Evolutionary conservation across 2,113 vertebrate species (phyloP).

Genomic region (Gavia stellata): DNA sequence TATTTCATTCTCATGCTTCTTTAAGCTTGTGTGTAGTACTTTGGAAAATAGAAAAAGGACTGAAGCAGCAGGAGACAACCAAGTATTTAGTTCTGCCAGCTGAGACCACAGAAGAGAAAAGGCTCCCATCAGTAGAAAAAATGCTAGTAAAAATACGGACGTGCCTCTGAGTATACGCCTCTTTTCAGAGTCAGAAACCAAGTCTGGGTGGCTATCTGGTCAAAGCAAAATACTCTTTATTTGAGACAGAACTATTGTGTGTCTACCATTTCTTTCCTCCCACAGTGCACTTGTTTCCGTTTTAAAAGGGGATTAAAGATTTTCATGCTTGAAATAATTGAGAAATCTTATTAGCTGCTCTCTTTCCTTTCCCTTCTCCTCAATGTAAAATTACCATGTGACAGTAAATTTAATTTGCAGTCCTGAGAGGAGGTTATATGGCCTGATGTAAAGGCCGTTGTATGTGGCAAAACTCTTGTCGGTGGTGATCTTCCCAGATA

Average conservation of each 20-base stretch:
- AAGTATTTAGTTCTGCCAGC: slow-evolving; percentile 1
- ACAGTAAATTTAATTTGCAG: neutral
- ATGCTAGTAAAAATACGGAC: neutral
- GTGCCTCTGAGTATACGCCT: neutral
- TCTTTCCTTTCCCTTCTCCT: neutral
- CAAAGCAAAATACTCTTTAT: neutral
- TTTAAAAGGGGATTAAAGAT: neutral
- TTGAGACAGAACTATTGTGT: neutral
- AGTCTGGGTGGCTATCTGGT: neutral
- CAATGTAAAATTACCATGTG: neutral
- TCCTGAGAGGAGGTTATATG: neutral
- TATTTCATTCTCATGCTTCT: neutral
- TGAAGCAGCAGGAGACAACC: neutral
- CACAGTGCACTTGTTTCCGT: neutral
- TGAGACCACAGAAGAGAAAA: neutral
- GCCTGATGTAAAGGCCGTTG: neutral
- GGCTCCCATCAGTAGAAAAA: neutral
- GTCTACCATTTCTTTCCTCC: neutral
- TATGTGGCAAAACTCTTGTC: neutral
- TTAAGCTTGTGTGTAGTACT: slow-evolving; percentile 8
- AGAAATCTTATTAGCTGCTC: neutral
- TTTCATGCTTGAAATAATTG: slow-evolving; percentile 1
- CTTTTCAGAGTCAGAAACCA: neutral
- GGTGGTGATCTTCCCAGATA: neutral
- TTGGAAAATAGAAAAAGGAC: neutral